phyloP scores from a whole-genome alignment of 2,797 vertebrate species.

The Aplochiton taeniatus region DNA sequence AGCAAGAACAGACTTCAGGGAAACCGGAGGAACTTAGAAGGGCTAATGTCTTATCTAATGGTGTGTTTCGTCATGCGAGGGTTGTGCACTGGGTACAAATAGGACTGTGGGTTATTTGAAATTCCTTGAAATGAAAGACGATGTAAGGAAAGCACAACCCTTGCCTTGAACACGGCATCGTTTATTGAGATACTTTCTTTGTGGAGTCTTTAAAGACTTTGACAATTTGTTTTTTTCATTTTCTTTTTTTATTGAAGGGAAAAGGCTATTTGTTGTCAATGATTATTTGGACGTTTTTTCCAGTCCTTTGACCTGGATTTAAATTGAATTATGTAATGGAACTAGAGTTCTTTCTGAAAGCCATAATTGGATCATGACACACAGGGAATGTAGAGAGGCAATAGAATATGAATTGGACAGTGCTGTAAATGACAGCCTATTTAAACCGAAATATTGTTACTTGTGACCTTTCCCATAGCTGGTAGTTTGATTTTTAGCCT shows the following conservation, averaged over 20 bases:
- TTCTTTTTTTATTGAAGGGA: conserved; percentile 23
- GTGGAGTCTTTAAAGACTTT: conserved; percentile 20
- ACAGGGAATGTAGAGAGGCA: conserved; percentile 28
- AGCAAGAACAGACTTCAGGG: conserved; percentile 12
- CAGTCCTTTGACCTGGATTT: conserved; percentile 45
- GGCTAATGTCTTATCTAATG: conserved; percentile 27
- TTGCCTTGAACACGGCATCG: conserved; percentile 21
- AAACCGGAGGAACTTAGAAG: conserved; percentile 17
- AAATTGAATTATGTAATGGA: conserved; percentile 53
- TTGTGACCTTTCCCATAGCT: conserved; percentile 33
- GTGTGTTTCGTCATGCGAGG: conserved; percentile 16
- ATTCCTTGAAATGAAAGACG: not conserved
- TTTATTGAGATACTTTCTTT: conserved; percentile 31
- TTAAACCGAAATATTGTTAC: conserved; percentile 7
- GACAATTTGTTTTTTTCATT: conserved; percentile 20
- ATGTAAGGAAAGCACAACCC: conserved; percentile 6
- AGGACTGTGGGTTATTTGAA: conserved; percentile 4
- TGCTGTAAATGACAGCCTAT: conserved; percentile 22
- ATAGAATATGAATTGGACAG: conserved; percentile 22
- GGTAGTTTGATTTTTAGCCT: conserved; percentile 1
- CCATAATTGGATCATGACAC: not conserved
- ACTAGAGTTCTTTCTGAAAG: conserved; percentile 34
- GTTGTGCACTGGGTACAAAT: not conserved
- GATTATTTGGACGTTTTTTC: conserved; percentile 33
- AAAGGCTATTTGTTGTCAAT: conserved; percentile 24